Evolutionary conservation across 2,113 vertebrate genomes (phyloP).

Genomic region (Donacobius atricapilla): DNA sequence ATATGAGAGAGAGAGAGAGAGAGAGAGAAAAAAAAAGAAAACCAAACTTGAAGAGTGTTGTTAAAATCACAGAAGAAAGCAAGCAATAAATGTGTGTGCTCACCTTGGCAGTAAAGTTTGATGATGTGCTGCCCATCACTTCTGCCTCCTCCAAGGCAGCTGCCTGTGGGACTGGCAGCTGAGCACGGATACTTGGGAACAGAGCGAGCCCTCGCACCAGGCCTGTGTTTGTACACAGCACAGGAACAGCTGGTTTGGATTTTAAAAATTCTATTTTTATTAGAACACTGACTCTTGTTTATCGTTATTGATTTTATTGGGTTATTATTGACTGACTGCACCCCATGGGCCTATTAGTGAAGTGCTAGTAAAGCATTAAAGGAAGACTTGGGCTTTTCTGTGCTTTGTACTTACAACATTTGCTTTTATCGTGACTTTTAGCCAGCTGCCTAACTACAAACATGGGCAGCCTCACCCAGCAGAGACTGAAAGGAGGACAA

Average conservation of each 20-base stretch:
- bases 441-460: not conserved
- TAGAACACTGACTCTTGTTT: slow-evolving; percentile 71
- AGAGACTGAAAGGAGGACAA: not conserved
- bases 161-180: not conserved
- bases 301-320: slow-evolving; percentile 71
- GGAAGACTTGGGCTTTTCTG: slow-evolving; percentile 41
- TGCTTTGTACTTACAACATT: slow-evolving; percentile 46
- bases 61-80: not conserved
- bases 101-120: not conserved
- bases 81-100: not conserved
- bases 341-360: slow-evolving; percentile 59
- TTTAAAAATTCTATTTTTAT: slow-evolving; percentile 64
- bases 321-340: slow-evolving; percentile 67
- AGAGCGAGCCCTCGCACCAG: not conserved
- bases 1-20: not conserved
- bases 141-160: not conserved
- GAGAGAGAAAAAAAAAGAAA: not conserved
- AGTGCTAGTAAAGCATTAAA: slow-evolving; percentile 68
- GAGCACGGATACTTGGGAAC: accelerated
- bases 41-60: not conserved
- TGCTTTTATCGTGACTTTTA: slow-evolving; percentile 32
- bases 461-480: not conserved
- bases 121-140: not conserved
- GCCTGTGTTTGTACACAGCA: not conserved
- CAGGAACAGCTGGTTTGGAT: slow-evolving; percentile 60